Evolutionary conservation across 2,113 vertebrate genomes (phyloP), one percentile per base, ranked within the genome.

Genomic region (Anthoscopus minutus): DNA sequence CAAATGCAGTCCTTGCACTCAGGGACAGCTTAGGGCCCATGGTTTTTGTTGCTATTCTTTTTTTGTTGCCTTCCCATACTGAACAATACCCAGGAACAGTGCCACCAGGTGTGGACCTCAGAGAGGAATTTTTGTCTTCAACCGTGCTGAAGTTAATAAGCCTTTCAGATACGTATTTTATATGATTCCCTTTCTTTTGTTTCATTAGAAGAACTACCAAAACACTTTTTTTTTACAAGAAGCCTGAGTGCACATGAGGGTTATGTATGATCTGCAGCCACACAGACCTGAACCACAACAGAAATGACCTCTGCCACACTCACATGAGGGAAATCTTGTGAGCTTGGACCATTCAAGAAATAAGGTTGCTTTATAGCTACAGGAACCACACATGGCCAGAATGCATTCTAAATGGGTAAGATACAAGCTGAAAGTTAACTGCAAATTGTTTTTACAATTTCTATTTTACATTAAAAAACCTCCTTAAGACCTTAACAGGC

Each of bases 231-330:
- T 80, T 53, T 48, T n/a, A 33, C 25, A 50, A 66, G 65, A 37
- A 72, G 69, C 15, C 28, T 8, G 25, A 57, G 45, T 20, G 21
- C 3, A 44, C 15, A 22, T 0, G 0, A 20, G 24, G 44, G 13
- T 40, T 72, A 44, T 18, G 3, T 51, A 33, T 0, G 7, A 40
- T 16, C 61, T 81, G 62, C 56, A 76, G 81, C 37, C 78, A 84
- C 61, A 33, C 33, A 56, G 31, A 25, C 9, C 51, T 42, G 30
- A 79, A 25, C 13, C 28, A 35, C 53, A 48, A 37, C 62, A 80
- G 67, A 58, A 92, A 58, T 33, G 4, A 51, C 61, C 33, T 31
- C 51, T 13, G 54, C 67, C 33, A 62, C 28, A 16, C 47, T 33
- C 42, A 50, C 9, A 7, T 2, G 40, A 86, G 53, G 38, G 60